phyloP scores from a whole-genome alignment of 2,797 vertebrate genomes.

The Eospalax fontanierii region DNA sequence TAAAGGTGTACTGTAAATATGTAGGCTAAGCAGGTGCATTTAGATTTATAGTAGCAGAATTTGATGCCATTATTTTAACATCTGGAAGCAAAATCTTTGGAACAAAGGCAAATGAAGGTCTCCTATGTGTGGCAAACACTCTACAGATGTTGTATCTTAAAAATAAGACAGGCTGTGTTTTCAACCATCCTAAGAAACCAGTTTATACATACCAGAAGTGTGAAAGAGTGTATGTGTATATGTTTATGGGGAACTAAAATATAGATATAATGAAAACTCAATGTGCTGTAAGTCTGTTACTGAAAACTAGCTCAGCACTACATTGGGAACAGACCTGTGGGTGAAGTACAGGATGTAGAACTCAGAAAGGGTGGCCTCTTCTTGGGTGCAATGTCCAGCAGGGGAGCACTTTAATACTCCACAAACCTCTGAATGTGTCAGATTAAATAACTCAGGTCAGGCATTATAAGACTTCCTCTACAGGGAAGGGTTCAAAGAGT shows the following conservation, averaged over 20 bases:
- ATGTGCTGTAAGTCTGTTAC: neutral
- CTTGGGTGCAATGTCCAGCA: neutral
- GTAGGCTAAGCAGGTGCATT: conserved; percentile 10
- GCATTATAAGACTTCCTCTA: neutral
- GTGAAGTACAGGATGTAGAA: neutral
- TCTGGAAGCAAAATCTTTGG: neutral
- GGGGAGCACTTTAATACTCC: neutral
- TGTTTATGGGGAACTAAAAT: neutral
- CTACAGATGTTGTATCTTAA: neutral
- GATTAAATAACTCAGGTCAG: neutral
- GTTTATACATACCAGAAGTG: neutral
- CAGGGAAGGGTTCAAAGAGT: neutral
- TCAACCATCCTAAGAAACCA: neutral
- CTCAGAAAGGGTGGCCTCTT: too few species aligned
- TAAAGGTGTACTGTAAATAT: conserved; percentile 6
- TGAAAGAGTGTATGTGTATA: neutral
- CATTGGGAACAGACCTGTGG: neutral
- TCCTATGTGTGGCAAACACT: neutral
- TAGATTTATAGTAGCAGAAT: neutral
- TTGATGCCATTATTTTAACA: conserved; percentile 60
- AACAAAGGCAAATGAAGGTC: neutral
- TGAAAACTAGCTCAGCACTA: neutral
- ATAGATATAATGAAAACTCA: neutral
- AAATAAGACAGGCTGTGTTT: neutral
- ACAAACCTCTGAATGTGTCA: neutral